Evolutionary conservation across 2,888 invertebrate genomes (phyloP), one percentile per base, ranked within the genome.

Genomic region (Troides oblongomaculatus): DNA sequence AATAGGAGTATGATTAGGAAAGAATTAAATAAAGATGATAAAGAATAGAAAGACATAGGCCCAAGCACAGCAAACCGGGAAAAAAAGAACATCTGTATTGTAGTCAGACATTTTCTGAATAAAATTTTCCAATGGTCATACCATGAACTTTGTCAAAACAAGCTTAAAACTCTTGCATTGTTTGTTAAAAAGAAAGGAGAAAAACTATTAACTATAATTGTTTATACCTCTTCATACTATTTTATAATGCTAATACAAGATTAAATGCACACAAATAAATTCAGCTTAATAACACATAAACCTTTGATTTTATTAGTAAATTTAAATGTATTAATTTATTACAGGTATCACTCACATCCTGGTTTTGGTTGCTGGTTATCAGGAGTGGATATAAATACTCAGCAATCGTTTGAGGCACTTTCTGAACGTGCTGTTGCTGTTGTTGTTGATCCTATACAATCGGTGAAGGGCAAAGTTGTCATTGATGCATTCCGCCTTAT

Each of bases 351-450:
- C 85, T 99, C 99, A 66, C 99, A 99, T 95, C 99, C 99, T 78
- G 99, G 99, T 53, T 99, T 99, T 90, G 99, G 99, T 59, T 99
- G 99, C 88, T 99, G 99, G 99, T 93, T 99, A 73, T 99, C 99
- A 17, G 99, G 98, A 60, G 99, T 99, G 17, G 99, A 99, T 88
- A 99, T 99, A 78, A 99, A 99, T 85, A 99, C 99, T 5, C 99
- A 99, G 86, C 99, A 99, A 88, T 99, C 99, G 70, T 99, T 99
- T 88, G 99, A 99, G 89, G 99, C 99, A 0, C 93, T 99, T 8
- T 99, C 99, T 43, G 99, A 99, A 84, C 93, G 99, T 81, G 99
- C 99, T 39, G 99, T 99, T 0, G 99, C 99, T 73, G 99, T 99
- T 59, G 99, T 99, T 2, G 99, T 99, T 43, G 99, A 99, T 92